Base-by-base conservation (phyloP, 2,113 vertebrate species). In the Aegotheles bennettii region DNA sequence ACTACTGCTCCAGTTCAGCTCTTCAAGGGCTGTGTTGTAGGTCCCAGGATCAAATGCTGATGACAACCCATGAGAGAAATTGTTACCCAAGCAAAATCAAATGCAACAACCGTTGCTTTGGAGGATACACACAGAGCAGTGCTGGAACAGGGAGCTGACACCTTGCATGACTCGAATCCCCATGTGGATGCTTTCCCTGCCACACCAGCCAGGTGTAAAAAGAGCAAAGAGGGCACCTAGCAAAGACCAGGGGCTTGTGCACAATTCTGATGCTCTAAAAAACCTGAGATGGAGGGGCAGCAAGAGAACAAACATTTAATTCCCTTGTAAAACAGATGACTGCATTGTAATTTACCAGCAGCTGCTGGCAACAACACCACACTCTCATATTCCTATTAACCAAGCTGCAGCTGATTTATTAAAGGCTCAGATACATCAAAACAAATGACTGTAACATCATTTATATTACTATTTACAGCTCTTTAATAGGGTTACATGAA, bases 371-470 rank as follows among this genome's bases (percentile, higher is more conserved):
- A 96, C 86, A 93, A 64, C 60, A 65, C 96, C 88, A 93, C 91
- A 36, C 94, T 96, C 96, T 97, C 96, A 97, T 97, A 97, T 97
- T 97, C 97, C 97, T 98, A 98, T 98, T 98, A 98, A 98, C 96
- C 92, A 97, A 97, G 97, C 96, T 94, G 95, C 95, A 96, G 97
- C 94, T 98, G 98, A 98, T 98, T 98, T 98, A 98, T 98, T 98
- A 98, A 97, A 96, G 97, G 97, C 97, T 97, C 87, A 43, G 97
- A 97, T 97, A 97, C 97, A 98, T 98, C 98, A 98, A 98, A 98
- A 98, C 97, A 98, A 98, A 98, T 97, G 98, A 97, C 97, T 98
- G 97, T 98, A 97, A 98, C 97, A 98, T 98, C 97, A 97, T 97
- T 97, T 98, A 98, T 95, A 97, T 96, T 96, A 97, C 97, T 98